Conservation (phyloP, 2,797 vertebrate species). For the Xyrichtys novacula region DNA sequence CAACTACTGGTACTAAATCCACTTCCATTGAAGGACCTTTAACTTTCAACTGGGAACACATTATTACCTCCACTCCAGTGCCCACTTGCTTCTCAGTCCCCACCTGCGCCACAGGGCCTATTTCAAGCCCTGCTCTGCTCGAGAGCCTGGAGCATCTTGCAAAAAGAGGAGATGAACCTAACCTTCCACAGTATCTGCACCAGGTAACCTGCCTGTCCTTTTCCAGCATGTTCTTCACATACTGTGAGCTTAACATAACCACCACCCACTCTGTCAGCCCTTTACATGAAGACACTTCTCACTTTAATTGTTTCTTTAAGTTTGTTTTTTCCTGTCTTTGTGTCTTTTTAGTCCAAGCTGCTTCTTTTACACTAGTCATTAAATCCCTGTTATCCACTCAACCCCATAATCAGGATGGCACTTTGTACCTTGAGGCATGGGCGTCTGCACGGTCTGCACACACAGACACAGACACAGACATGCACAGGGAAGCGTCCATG, state of each 20-base stretch:
- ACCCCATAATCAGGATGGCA: slow-evolving; percentile 37
- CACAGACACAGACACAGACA: slow-evolving; percentile 8
- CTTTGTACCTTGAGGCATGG: slow-evolving; percentile 48
- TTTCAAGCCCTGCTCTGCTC: slow-evolving; percentile 41
- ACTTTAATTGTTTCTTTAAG: slow-evolving; percentile 12
- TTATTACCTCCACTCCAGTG: slow-evolving; percentile 43
- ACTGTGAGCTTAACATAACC: not conserved
- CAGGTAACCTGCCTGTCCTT: slow-evolving; percentile 84
- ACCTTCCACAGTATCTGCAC: slow-evolving; percentile 92
- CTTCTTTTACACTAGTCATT: slow-evolving; percentile 20
- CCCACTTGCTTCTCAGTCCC: slow-evolving; percentile 38
- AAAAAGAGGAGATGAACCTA: slow-evolving; percentile 77
- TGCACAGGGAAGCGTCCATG: slow-evolving; percentile 4
- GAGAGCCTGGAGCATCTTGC: slow-evolving; percentile 71
- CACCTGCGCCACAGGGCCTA: slow-evolving; percentile 35
- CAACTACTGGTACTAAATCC: slow-evolving; percentile 18
- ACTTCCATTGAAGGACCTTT: slow-evolving; percentile 30
- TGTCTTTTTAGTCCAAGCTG: not conserved
- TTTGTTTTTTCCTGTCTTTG: not conserved
- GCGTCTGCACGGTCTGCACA: slow-evolving; percentile 29
- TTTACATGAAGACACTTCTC: not conserved
- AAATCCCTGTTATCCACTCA: slow-evolving; percentile 39
- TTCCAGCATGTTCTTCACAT: not conserved
- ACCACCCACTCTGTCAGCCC: not conserved
- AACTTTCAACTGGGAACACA: slow-evolving; percentile 42